These are phyloP conservation scores for Piliocolobus tephrosceles DNA, from an alignment of 2,113 vertebrate genomes.

Conservation along the genomic window DNA sequence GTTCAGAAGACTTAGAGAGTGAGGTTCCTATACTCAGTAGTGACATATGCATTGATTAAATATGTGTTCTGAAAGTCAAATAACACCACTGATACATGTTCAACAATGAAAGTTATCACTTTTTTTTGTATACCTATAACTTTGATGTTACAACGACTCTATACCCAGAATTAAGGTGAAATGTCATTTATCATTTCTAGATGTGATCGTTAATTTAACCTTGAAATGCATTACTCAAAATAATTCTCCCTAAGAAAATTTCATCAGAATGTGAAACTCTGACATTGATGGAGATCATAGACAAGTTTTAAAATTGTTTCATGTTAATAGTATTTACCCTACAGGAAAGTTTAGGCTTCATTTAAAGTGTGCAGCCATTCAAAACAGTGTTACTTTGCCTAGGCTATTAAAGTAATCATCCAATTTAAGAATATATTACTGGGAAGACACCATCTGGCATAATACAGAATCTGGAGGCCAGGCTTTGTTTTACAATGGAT, in stretches of 20 bases:
- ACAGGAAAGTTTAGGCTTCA: conserved; percentile 70
- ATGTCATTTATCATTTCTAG: not conserved
- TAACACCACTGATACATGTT: not conserved
- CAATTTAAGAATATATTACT: conserved; percentile 81
- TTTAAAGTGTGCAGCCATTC: conserved; percentile 72
- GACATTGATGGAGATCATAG: conserved; percentile 1
- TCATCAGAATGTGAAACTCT: conserved; percentile 15
- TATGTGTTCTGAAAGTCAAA: not conserved
- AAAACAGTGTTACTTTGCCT: conserved; percentile 65
- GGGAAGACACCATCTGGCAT: conserved; percentile 76
- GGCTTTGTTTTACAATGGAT: conserved; percentile 39
- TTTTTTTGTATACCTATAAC: not conserved
- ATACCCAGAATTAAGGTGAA: not conserved
- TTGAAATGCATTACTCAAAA: not conserved
- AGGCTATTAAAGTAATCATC: conserved; percentile 78
- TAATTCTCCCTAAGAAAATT: not conserved
- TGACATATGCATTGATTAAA: not conserved
- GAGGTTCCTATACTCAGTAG: not conserved
- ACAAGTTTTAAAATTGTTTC: conserved; percentile 54
- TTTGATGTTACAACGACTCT: not conserved
- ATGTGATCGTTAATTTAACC: not conserved
- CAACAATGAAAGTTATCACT: not conserved
- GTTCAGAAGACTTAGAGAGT: not conserved
- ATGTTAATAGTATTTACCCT: conserved; percentile 68
- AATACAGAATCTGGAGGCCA: conserved; percentile 68